Conservation (phyloP, 2,888 invertebrate genomes). For the Vanessa cardui region DNA sequence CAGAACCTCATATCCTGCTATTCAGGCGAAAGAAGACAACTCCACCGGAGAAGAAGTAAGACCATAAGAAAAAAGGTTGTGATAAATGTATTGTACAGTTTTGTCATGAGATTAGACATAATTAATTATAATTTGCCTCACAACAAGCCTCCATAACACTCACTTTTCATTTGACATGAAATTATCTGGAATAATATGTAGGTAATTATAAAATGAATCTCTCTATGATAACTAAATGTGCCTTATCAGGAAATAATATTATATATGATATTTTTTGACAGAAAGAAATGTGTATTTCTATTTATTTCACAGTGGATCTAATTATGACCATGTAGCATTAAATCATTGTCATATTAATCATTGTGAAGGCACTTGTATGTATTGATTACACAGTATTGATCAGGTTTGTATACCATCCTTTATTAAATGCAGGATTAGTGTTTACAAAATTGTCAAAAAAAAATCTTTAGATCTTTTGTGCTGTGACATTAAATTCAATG, state of each 20-base stretch:
- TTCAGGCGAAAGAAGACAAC: slow-evolving; percentile 89
- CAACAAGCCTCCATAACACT: slow-evolving; percentile 45
- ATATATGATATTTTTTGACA: slow-evolving; percentile 3
- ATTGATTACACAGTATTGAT: no score
- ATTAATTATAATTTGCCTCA: slow-evolving; percentile 55
- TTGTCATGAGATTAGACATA: slow-evolving; percentile 52
- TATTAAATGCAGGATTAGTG: no score
- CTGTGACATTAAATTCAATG: slow-evolving; percentile 12
- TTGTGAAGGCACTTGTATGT: no score
- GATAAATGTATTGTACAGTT: slow-evolving; percentile 57
- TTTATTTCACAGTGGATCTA: background rate
- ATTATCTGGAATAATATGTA: slow-evolving; percentile 2
- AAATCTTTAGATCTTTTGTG: background rate
- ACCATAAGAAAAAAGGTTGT: slow-evolving; percentile 40
- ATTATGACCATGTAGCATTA: no score
- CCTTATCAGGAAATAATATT: slow-evolving; percentile 5
- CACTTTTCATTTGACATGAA: slow-evolving; percentile 26
- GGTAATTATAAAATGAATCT: background rate
- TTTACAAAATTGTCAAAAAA: background rate
- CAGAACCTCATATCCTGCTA: slow-evolving; percentile 95
- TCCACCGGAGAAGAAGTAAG: slow-evolving; percentile 67
- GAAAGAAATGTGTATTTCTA: no score
- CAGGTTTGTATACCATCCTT: no score
- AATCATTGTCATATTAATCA: no score
- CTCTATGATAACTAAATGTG: background rate